Percentiles rank a stretch among this genome's conserved stretches.
Evolutionary conservation across 2,888 invertebrate genomes (phyloP).

Genomic region (Drosophila eohydei): DNA sequence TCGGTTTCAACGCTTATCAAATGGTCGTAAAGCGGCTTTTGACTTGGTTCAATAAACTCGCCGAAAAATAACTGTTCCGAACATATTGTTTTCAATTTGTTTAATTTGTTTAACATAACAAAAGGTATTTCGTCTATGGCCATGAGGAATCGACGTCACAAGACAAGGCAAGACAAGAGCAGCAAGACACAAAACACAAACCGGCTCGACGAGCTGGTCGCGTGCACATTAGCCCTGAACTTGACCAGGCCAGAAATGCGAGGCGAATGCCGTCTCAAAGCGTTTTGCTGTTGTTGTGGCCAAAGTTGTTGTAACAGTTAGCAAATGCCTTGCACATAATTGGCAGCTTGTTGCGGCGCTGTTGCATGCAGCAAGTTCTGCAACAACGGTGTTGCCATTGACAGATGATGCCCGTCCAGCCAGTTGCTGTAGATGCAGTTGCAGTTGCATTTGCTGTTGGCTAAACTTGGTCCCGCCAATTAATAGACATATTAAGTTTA

Average conservation of each 20-base stretch:
- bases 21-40: constrained; percentile 9
- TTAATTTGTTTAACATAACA: constrained; percentile 66
- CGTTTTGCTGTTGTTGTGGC: constrained; percentile 12
- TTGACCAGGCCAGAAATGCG: constrained; percentile 66
- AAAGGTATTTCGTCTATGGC: constrained; percentile 35
- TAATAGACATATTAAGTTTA: constrained; percentile 74
- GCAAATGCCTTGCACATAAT: constrained; percentile 73
- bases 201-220: constrained; percentile 70
- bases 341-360: constrained; percentile 66
- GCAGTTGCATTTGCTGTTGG: constrained; percentile 15
- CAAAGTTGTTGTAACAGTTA: constrained; percentile 76
- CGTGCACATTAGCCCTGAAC: constrained; percentile 75
- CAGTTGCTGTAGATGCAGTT: constrained; percentile 27
- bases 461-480: constrained; percentile 56
- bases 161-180: not conserved
- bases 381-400: constrained; percentile 65
- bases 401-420: constrained; percentile 57
- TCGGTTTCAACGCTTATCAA: constrained; percentile 46
- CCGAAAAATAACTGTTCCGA: constrained; percentile 13
- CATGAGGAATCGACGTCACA: not conserved
- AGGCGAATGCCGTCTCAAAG: constrained; percentile 19
- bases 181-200: constrained; percentile 20
- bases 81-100: constrained; percentile 5
- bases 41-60: constrained; percentile 68
- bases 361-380: constrained; percentile 44